Evolutionary conservation across 2,888 invertebrate genomes (phyloP).

Genomic region (Mantis religiosa): DNA sequence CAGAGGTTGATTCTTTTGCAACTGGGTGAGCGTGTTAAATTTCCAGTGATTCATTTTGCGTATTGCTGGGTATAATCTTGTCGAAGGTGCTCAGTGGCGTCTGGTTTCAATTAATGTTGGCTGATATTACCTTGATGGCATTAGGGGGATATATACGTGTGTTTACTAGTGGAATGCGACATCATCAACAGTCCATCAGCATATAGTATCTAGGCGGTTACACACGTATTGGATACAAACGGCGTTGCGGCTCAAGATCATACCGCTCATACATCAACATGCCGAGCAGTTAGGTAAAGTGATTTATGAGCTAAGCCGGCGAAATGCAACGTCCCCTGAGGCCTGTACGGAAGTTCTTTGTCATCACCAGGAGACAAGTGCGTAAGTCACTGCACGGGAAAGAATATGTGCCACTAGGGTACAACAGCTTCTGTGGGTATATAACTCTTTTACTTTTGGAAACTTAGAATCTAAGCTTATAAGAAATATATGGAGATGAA

Average conservation of each 20-base stretch:
- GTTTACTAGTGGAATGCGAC: neutral
- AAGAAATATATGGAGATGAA: too few relatives aligned
- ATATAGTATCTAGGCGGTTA: neutral
- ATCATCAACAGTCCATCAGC: neutral
- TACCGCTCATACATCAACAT: neutral
- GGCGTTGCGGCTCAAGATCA: neutral
- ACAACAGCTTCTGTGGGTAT: neutral
- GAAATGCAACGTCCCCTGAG: neutral
- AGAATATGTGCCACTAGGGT: neutral
- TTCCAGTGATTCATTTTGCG: too few relatives aligned
- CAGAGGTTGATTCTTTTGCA: too few relatives aligned
- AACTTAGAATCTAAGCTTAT: neutral
- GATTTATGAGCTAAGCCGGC: neutral
- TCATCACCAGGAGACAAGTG: neutral
- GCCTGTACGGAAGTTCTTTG: neutral
- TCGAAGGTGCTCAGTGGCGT: neutral
- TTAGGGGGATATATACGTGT: neutral
- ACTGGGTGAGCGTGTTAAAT: too few relatives aligned
- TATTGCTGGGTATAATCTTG: neutral
- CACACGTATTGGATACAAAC: neutral
- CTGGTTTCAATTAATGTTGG: neutral
- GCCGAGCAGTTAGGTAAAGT: neutral
- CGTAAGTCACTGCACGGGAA: neutral
- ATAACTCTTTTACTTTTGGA: neutral
- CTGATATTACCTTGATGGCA: neutral